Evolutionary conservation across 1,140 invertebrate species (phyloP).

Genomic region (Drosophila takahashii): DNA sequence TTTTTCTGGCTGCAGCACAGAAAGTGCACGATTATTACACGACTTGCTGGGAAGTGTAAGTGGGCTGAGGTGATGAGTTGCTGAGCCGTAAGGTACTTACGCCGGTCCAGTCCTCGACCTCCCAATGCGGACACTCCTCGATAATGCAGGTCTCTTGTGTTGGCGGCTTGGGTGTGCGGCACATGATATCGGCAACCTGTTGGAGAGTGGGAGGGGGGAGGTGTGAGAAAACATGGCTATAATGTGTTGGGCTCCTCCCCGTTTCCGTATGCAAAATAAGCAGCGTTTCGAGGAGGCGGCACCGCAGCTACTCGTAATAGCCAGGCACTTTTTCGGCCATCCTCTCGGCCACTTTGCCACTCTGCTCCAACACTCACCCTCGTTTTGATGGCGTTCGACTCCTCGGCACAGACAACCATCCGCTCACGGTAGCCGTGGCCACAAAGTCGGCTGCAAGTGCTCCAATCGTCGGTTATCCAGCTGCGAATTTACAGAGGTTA

Average conservation of each 20-base stretch:
- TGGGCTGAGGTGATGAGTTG: constrained; percentile 4
- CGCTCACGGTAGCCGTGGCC: constrained; percentile 91
- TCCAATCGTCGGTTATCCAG: constrained; percentile 96
- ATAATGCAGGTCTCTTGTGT: constrained; percentile 92
- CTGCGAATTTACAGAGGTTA: constrained; percentile 85
- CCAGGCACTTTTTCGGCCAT: constrained; percentile 47
- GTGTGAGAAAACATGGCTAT: constrained; percentile 68
- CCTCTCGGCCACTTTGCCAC: constrained; percentile 4
- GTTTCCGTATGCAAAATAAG: constrained; percentile 58
- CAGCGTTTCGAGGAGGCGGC: constrained; percentile 45
- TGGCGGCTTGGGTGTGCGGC: constrained; percentile 90
- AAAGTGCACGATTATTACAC: constrained; percentile 74
- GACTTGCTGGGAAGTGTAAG: constrained; percentile 34
- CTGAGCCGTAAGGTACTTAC: constrained; percentile 87
- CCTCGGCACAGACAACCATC: constrained; percentile 92
- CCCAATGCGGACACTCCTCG: constrained; percentile 93
- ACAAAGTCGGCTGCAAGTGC: constrained; percentile 92
- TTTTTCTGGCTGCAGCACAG: constrained; percentile 39
- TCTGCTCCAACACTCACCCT: constrained; percentile 86
- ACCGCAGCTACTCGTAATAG: constrained; percentile 38
- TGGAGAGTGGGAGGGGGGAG: constrained; percentile 19
- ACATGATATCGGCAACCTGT: constrained; percentile 90
- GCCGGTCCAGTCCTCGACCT: constrained; percentile 93
- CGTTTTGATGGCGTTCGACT: constrained; percentile 88
- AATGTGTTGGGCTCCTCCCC: constrained; percentile 37